Evolutionary conservation across 2,113 vertebrate species (phyloP).

Genomic region (Trematomus loennbergii): DNA sequence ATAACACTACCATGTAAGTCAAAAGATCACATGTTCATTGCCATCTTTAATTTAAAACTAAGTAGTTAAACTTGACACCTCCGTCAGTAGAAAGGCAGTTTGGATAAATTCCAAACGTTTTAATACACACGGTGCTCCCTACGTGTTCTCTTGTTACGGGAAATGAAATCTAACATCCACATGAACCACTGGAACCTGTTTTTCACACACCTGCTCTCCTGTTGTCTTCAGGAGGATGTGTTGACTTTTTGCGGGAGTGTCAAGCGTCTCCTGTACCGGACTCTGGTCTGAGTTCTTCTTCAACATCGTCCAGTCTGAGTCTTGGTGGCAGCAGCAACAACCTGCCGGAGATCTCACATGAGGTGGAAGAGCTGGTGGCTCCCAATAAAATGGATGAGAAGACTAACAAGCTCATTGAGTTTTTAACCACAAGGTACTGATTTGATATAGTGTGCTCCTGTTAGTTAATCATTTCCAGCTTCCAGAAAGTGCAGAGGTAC

Average conservation of each 20-base stretch:
- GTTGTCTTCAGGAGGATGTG: slow-evolving; percentile 83
- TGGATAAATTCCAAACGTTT: slow-evolving; percentile 36
- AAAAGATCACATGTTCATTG: not conserved
- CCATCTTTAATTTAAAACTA: not conserved
- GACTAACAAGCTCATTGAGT: slow-evolving; percentile 96
- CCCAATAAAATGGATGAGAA: slow-evolving; percentile 89
- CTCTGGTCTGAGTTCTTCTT: slow-evolving; percentile 95
- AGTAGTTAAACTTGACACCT: not conserved
- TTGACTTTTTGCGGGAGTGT: slow-evolving; percentile 94
- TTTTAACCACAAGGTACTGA: slow-evolving; percentile 93
- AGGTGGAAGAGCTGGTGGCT: slow-evolving; percentile 89
- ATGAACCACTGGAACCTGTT: slow-evolving; percentile 2
- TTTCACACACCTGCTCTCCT: slow-evolving; percentile 4
- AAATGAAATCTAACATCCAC: slow-evolving; percentile 5
- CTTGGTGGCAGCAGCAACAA: slow-evolving; percentile 93
- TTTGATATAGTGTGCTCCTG: not conserved
- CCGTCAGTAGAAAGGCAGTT: not conserved
- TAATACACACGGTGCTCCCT: slow-evolving; percentile 8
- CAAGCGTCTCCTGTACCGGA: slow-evolving; percentile 93
- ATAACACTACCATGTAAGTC: not conserved
- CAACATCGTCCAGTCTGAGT: slow-evolving; percentile 96
- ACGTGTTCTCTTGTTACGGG: not conserved
- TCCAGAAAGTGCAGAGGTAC: not conserved
- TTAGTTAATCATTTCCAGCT: not conserved
- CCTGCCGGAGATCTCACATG: slow-evolving; percentile 93